These are phyloP conservation scores for Crenuchus spilurus DNA, from an alignment of 2,797 vertebrate genomes.

Conservation along the genomic window DNA sequence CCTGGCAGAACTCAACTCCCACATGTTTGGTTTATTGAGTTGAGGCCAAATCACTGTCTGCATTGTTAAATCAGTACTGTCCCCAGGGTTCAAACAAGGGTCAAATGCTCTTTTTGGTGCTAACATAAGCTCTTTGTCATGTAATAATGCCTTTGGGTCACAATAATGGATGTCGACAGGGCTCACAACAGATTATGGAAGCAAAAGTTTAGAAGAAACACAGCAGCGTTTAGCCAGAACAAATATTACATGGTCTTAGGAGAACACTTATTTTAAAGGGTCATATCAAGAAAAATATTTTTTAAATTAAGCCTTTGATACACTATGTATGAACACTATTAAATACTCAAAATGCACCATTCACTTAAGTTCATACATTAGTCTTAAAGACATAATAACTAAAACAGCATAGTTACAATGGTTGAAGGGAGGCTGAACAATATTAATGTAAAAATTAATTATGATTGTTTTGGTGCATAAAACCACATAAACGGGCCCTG, in stretches of 20 bases:
- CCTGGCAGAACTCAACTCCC: conserved; percentile 16
- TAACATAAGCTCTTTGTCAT: conserved; percentile 23
- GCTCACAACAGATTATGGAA: conserved; percentile 7
- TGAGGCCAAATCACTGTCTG: conserved; percentile 13
- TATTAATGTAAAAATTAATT: not conserved
- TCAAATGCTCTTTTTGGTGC: not conserved
- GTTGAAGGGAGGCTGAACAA: not conserved
- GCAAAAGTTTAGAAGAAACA: conserved; percentile 11
- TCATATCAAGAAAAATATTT: too few relatives aligned
- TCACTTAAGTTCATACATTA: not conserved
- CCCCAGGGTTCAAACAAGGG: conserved; percentile 3
- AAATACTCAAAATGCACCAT: too few relatives aligned
- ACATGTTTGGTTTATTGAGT: conserved; percentile 3
- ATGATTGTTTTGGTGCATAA: not conserved
- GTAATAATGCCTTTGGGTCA: conserved; percentile 13
- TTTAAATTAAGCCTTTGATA: too few relatives aligned
- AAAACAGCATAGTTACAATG: not conserved
- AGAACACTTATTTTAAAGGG: not conserved
- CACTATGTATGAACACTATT: too few relatives aligned
- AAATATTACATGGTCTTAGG: not conserved
- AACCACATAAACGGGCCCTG: not conserved
- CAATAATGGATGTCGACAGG: conserved; percentile 7
- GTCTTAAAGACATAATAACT: not conserved
- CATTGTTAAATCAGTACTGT: conserved; percentile 24
- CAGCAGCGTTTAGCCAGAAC: not conserved